A percentile compares a stretch with the other conserved stretches of the same genome.
These are phyloP conservation scores for Lepidurus apus DNA, from an alignment of 1,140 invertebrate species.

Conservation along the genomic window DNA sequence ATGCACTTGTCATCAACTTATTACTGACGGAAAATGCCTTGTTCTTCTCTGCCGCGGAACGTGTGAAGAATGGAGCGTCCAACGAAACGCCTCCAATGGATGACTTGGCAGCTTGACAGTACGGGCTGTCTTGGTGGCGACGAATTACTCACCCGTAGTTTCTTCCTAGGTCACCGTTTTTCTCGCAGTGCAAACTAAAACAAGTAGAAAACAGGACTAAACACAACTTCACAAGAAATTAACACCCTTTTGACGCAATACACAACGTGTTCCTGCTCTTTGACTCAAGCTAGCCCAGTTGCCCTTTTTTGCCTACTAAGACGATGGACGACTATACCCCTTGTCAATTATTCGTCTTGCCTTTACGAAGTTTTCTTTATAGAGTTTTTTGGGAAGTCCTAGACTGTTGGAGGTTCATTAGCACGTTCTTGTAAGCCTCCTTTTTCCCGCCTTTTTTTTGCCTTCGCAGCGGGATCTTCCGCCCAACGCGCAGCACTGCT, in stretches of 20 bases:
- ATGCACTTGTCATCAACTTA: slow-evolving; percentile 8
- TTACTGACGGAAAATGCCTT: slow-evolving; percentile 2
- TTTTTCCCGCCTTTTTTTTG: background rate
- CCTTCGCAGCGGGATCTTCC: background rate
- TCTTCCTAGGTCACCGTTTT: background rate
- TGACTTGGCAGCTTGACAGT: slow-evolving; percentile 1
- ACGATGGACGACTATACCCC: background rate
- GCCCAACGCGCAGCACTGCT: background rate
- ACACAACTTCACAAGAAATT: background rate
- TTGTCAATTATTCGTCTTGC: no score
- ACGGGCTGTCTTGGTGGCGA: background rate
- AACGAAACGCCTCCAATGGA: background rate
- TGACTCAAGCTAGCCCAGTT: no score
- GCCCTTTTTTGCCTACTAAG: background rate
- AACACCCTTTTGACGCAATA: background rate
- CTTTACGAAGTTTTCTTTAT: no score
- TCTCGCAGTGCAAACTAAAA: background rate
- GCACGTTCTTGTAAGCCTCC: background rate
- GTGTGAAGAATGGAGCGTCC: background rate
- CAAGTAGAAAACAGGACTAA: background rate
- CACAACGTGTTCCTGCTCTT: background rate
- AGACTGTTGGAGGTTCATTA: background rate
- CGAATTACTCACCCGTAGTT: slow-evolving; percentile 9
- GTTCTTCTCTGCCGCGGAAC: background rate
- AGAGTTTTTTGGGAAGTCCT: background rate